These are phyloP conservation scores for Rhamphomyia laevipes DNA, from an alignment of 2,888 invertebrate species.

Conservation along the genomic window DNA sequence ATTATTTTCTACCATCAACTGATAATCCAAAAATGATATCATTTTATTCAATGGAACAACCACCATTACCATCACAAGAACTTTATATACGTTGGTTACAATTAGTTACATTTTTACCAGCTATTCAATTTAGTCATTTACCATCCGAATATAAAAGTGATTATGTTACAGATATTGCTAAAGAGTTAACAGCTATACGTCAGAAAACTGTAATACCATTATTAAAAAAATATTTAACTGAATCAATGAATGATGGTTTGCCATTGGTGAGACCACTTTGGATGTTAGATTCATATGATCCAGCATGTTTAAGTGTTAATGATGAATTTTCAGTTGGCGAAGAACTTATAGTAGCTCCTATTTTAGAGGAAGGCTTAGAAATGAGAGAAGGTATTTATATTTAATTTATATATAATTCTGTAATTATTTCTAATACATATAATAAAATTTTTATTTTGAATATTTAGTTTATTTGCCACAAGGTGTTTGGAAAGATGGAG, in stretches of 20 bases:
- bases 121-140: slow-evolving; percentile 80
- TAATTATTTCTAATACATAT: too few species aligned
- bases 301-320: slow-evolving; percentile 58
- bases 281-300: slow-evolving; percentile 75
- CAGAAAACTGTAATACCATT: slow-evolving; percentile 65
- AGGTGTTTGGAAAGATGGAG: slow-evolving; percentile 88
- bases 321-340: slow-evolving; percentile 87
- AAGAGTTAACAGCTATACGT: slow-evolving; percentile 58
- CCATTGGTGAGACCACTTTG: slow-evolving; percentile 82
- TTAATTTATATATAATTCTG: not conserved
- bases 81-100: slow-evolving; percentile 85
- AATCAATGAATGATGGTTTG: slow-evolving; percentile 67
- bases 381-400: slow-evolving; percentile 50
- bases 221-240: slow-evolving; percentile 63
- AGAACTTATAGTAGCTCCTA: slow-evolving; percentile 82
- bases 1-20: slow-evolving; percentile 51
- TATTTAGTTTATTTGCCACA: slow-evolving; percentile 69
- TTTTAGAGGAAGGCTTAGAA: slow-evolving; percentile 56
- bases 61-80: slow-evolving; percentile 62
- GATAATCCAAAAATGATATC: slow-evolving; percentile 36
- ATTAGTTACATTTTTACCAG: slow-evolving; percentile 79
- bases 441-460: not conserved
- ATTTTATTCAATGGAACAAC: slow-evolving; percentile 43
- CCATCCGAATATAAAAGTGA: slow-evolving; percentile 82
- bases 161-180: slow-evolving; percentile 63